Evolutionary conservation across 1,140 invertebrate species (phyloP).

Genomic region (Hypothenemus hampei): DNA sequence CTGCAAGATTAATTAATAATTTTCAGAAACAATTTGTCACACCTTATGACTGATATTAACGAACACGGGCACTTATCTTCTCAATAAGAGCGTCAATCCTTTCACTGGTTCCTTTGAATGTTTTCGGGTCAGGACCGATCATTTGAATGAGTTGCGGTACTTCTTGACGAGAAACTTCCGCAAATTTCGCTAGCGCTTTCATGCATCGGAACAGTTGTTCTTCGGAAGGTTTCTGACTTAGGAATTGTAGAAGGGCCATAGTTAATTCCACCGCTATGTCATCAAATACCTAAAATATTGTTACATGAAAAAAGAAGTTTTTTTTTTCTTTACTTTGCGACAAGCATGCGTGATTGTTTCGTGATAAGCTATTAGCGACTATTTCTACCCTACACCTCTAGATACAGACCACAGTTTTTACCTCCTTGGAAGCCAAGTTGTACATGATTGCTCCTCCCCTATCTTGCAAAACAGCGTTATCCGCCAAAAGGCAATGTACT

Average conservation of each 20-base stretch:
- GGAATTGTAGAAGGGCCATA: slow-evolving; percentile 88
- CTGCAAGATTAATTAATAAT: too few species aligned
- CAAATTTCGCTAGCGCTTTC: slow-evolving; percentile 75
- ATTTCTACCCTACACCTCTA: slow-evolving; percentile 6
- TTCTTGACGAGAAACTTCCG: slow-evolving; percentile 72
- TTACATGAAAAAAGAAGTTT: not conserved
- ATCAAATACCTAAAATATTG: slow-evolving; percentile 75
- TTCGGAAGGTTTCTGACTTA: slow-evolving; percentile 72
- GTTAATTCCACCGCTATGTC: slow-evolving; percentile 88
- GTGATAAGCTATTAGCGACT: too few species aligned
- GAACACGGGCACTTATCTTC: slow-evolving; percentile 46
- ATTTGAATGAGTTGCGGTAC: slow-evolving; percentile 85
- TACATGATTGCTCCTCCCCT: slow-evolving; percentile 81
- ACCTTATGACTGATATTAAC: not conserved
- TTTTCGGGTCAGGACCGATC: slow-evolving; percentile 82
- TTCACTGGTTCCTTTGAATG: slow-evolving; percentile 74
- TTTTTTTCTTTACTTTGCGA: not conserved
- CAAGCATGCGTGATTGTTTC: too few species aligned
- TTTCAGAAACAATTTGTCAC: too few species aligned
- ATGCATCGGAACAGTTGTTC: slow-evolving; percentile 73
- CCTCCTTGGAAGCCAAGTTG: slow-evolving; percentile 92
- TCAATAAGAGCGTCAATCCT: slow-evolving; percentile 78
- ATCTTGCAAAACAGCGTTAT: slow-evolving; percentile 66
- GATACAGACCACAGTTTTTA: slow-evolving; percentile 93
- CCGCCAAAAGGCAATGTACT: slow-evolving; percentile 77